Base-by-base conservation (phyloP, 1,140 invertebrate genomes). In the Drosophila azteca region DNA sequence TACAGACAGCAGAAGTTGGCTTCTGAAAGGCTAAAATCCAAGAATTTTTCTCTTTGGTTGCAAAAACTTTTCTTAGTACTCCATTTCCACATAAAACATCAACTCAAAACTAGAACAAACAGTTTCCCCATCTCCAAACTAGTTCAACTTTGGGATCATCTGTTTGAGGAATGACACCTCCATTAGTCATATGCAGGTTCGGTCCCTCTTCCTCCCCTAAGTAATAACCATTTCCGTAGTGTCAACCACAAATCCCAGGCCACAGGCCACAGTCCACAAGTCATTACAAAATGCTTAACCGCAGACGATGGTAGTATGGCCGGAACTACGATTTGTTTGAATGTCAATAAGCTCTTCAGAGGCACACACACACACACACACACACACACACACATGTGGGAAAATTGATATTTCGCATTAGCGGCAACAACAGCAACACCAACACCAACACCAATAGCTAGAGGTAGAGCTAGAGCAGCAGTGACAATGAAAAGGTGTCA, bases 401-500 rank as follows among this genome's bases (percentile, higher is more conserved):
- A 84, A 84, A 80, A 83, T 72, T 79, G 63, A 84, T 85, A 77
- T 85, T 85, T 84, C 72, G 80, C 77, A 84, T 84, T 84, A 85
- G 76, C 35, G 51, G 57, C 57, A 75, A 72, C 75, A 50, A 60
- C 67, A 50, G 26, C 31, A 64, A 63, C 49, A 57, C 35, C 31
- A 52, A 63, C 49, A 57, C 35, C 31, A 52, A 35, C 52, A 65
- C 11, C 43, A 20, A 6, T n/a, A 45, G 1, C n/a, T 0, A 41
- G 22, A 29, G 6, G 6, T 29, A 29, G 6, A 31, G 2, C 29
- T 29, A 29, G 1, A 7, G 29, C 29, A 7, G 7, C 22, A 20
- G 6, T 74, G 77, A 79, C 77, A 79, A 79, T 79, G 77, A 71
- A 70, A 52, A 57, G 77, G 60, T 81, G 78, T 77, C 77, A 76